These are phyloP conservation scores for Serranus cabrilla DNA, from an alignment of 2,797 vertebrate genomes.

Conservation along the genomic window DNA sequence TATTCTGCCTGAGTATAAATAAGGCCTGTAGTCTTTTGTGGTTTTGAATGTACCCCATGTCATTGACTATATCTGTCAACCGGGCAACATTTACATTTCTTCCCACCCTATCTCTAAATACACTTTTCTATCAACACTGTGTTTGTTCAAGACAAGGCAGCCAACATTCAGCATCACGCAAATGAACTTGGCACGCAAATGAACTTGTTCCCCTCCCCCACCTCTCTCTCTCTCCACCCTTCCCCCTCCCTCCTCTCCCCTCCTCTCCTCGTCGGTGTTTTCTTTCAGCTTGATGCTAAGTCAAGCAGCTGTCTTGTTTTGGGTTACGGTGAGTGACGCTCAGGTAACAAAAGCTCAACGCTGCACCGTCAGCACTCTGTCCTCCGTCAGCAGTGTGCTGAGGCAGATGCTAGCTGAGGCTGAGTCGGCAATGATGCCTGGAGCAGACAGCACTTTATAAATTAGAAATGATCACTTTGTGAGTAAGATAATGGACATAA, in stretches of 20 bases:
- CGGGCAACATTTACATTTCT: constrained; percentile 24
- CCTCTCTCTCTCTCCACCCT: neutral
- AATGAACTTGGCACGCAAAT: constrained; percentile 64
- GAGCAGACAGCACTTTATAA: constrained; percentile 39
- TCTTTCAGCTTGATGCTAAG: constrained; percentile 72
- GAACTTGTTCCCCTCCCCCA: constrained; percentile 41
- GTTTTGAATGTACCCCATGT: constrained; percentile 11
- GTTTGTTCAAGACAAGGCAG: constrained; percentile 26
- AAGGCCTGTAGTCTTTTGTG: neutral
- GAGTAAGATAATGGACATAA: constrained; percentile 12
- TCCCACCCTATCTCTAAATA: constrained; percentile 30
- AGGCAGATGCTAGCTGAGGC: constrained; percentile 73
- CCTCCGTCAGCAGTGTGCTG: constrained; percentile 48
- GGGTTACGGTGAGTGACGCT: constrained; percentile 71
- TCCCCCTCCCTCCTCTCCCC: neutral
- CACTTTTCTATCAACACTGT: constrained; percentile 20
- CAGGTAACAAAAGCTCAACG: constrained; percentile 78
- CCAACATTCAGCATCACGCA: constrained; percentile 19
- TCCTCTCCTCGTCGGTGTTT: constrained; percentile 47
- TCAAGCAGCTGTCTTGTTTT: constrained; percentile 79
- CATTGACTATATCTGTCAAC: constrained; percentile 28
- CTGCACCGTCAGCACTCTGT: constrained; percentile 58
- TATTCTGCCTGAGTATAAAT: constrained; percentile 11
- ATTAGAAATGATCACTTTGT: constrained; percentile 60
- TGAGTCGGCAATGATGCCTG: constrained; percentile 12